Base-by-base conservation (phyloP, 1,140 invertebrate species). In the Trigoniulus corallinus region DNA sequence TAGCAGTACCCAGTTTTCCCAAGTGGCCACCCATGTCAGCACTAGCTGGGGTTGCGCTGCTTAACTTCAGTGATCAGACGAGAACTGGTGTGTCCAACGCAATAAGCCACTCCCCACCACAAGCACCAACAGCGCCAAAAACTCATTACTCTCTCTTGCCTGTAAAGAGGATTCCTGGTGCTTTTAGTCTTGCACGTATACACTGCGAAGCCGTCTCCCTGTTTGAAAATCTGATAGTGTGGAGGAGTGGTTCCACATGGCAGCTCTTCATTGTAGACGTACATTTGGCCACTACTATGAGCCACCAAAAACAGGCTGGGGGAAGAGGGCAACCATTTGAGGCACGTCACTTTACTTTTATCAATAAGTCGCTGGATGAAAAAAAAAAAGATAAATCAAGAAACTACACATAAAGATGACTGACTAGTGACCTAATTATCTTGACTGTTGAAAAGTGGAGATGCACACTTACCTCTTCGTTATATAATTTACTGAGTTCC, bases 341-440 rank as follows among this genome's bases (percentile, higher is more conserved):
- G 81, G 68, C 94, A 98, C n/a, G 95, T 98, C 55, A 98, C 94
- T 71, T 88, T 84, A 49, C 84, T 92, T 72, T 97, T 98, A 66
- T 99, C 95, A 64, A 98, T 95, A 60, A 94, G 70, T 67, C 92
- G 82, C 87, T 94, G 76, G 71, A 61, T 60, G 58, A 57, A 59
- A 64, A 56, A 46, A 56, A 53, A 53, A 54, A 23, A 51, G 18
- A 51, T 3, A 18, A 47, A 37, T 23, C 22, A 47, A 12, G 21
- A 22, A 34, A 29, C 50, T 41, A 20, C 41, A 43, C 29, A 20
- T 27, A 48, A 40, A n/a, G n/a, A 26, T 23, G 15, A 20, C 10
- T 24, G 13, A n/a, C n/a, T n/a, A n/a, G n/a, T n/a, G n/a, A n/a
- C n/a, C n/a, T n/a, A n/a, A n/a, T n/a, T n/a, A n/a, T n/a, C n/a